Conservation (phyloP, 2,113 vertebrate genomes). For the Balaeniceps rex region DNA sequence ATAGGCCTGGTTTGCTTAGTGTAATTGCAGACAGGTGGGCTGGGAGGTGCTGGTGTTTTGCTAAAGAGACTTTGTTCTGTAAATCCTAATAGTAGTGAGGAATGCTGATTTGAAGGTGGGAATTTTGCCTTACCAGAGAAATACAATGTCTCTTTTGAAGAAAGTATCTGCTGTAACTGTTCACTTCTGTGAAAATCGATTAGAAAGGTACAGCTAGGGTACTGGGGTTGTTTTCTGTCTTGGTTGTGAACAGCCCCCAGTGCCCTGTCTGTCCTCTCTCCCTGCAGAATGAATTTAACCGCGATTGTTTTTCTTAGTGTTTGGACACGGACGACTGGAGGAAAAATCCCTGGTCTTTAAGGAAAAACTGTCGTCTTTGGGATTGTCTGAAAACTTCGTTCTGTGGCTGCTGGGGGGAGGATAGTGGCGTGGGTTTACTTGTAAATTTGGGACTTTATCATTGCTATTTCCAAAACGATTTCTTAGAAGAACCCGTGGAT, state of each 20-base stretch:
- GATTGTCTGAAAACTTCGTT: rapidly evolving
- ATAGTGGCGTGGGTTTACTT: too few species aligned
- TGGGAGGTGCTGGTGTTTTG: background rate
- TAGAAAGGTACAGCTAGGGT: background rate
- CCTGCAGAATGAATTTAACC: background rate
- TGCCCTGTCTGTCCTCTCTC: background rate
- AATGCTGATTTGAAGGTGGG: rapidly evolving
- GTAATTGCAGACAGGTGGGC: background rate
- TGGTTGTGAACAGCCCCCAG: rapidly evolving
- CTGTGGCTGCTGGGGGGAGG: background rate
- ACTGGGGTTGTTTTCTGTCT: too few species aligned
- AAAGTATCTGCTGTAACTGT: too few species aligned
- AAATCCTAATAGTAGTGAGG: background rate
- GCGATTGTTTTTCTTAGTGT: rapidly evolving
- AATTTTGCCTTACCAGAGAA: background rate
- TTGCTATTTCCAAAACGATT: background rate
- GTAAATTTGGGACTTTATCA: background rate
- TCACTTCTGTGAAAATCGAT: rapidly evolving
- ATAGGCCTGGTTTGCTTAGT: background rate
- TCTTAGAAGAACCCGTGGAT: rapidly evolving
- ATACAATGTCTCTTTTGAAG: background rate
- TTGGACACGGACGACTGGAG: rapidly evolving
- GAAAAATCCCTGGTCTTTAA: rapidly evolving
- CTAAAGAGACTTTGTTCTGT: background rate
- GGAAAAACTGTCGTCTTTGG: rapidly evolving